Evolutionary conservation across 2,113 vertebrate species (phyloP).

Genomic region (Crypturellus undulatus): DNA sequence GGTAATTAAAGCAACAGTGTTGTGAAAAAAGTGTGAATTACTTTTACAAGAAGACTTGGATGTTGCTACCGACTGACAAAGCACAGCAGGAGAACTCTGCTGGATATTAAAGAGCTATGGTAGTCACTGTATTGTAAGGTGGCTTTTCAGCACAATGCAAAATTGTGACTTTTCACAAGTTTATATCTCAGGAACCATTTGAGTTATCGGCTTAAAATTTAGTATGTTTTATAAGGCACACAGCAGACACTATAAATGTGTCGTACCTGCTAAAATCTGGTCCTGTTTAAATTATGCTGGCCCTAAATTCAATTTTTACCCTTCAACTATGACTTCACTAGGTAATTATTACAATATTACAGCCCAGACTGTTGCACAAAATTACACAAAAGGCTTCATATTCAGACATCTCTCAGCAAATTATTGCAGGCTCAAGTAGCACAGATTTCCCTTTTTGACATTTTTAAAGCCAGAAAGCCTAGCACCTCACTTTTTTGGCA

Average conservation of each 20-base stretch:
- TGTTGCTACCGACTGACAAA: slow-evolving; percentile 84
- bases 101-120: slow-evolving; percentile 85
- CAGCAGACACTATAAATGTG: slow-evolving; percentile 56
- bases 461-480: slow-evolving; percentile 57
- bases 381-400: slow-evolving; percentile 27
- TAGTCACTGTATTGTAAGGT: slow-evolving; percentile 78
- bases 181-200: slow-evolving; percentile 79
- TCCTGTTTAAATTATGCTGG: slow-evolving; percentile 50
- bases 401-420: slow-evolving; percentile 38
- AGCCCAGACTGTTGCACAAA: slow-evolving; percentile 49
- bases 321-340: slow-evolving; percentile 55
- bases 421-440: slow-evolving; percentile 47
- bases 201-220: slow-evolving; percentile 78
- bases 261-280: slow-evolving; percentile 54
- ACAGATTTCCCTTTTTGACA: slow-evolving; percentile 60
- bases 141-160: slow-evolving; percentile 82
- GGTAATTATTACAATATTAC: slow-evolving; percentile 71
- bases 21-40: slow-evolving; percentile 90
- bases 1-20: slow-evolving; percentile 89
- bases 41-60: slow-evolving; percentile 85
- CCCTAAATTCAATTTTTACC: slow-evolving; percentile 54
- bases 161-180: slow-evolving; percentile 86
- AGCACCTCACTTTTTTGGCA: slow-evolving; percentile 16
- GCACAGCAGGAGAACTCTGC: slow-evolving; percentile 84
- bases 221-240: slow-evolving; percentile 39